phyloP scores from a whole-genome alignment of 1,140 invertebrate genomes.

The Eriocheir sinensis region DNA sequence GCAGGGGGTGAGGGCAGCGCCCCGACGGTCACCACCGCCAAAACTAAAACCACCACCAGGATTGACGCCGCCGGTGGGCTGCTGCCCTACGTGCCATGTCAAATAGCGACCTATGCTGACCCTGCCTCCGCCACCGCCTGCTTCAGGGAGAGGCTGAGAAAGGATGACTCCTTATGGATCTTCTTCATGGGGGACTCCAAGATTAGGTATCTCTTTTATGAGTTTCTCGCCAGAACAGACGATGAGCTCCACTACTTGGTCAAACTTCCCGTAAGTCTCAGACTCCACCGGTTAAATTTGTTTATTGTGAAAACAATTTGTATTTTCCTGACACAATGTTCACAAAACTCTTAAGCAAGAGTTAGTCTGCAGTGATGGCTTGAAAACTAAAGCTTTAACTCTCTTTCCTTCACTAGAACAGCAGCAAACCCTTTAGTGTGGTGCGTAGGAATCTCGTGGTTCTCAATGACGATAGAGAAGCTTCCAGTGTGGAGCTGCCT shows the following conservation, averaged over 20 bases:
- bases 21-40: background rate
- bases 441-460: background rate
- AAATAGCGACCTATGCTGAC: slow-evolving; percentile 20
- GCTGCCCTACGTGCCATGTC: slow-evolving; percentile 65
- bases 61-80: background rate
- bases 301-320: no score
- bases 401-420: background rate
- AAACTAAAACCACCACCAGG: no score
- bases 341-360: no score
- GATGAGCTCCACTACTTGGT: slow-evolving; percentile 12
- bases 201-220: slow-evolving; percentile 43
- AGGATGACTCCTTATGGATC: slow-evolving; percentile 43
- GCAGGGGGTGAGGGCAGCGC: background rate
- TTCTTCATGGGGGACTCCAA: slow-evolving; percentile 67
- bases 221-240: slow-evolving; percentile 42
- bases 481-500: background rate
- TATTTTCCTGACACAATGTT: no score
- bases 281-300: no score
- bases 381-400: no score
- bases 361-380: no score
- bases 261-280: slow-evolving; percentile 37
- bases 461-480: background rate
- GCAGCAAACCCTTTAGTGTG: background rate
- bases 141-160: slow-evolving; percentile 8
- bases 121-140: slow-evolving; percentile 25